Evolutionary conservation across 2,888 invertebrate species (phyloP).

Genomic region (Penaeus monodon): DNA sequence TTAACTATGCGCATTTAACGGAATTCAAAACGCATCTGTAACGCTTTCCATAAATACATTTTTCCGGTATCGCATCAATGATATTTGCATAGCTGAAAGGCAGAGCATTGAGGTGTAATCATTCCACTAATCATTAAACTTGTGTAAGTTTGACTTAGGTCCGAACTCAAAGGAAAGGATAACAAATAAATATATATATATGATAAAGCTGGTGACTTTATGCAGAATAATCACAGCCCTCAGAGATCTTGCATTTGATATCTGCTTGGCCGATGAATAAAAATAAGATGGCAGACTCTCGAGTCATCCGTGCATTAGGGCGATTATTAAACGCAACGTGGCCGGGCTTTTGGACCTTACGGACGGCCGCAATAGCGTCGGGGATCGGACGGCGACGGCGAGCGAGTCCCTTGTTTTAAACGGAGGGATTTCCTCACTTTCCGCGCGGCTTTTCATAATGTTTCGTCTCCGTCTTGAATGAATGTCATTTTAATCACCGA

Average conservation of each 20-base stretch:
- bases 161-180: not conserved
- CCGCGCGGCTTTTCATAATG: conserved; percentile 18
- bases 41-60: no score
- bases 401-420: conserved; percentile 27
- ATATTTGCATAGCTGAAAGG: no score
- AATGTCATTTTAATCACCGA: conserved; percentile 27
- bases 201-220: conserved; percentile 15
- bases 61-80: no score
- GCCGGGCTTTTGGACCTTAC: conserved; percentile 8
- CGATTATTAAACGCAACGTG: conserved; percentile 20
- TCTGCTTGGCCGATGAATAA: conserved; percentile 8
- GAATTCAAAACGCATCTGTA: no score
- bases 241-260: conserved; percentile 24
- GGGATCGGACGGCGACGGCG: conserved; percentile 1
- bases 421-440: conserved; percentile 14
- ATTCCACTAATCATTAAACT: not conserved
- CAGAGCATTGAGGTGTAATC: no score
- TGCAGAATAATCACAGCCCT: conserved; percentile 12
- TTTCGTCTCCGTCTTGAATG: conserved; percentile 1
- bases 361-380: not conserved
- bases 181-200: not conserved
- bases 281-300: not conserved
- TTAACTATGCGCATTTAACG: no score
- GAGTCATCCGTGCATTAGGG: conserved; percentile 26
- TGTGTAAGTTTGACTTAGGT: not conserved